A percentile compares a stretch with the other conserved stretches of the same genome.
Conservation (phyloP, 2,113 vertebrate genomes). For the Theropithecus gelada region DNA sequence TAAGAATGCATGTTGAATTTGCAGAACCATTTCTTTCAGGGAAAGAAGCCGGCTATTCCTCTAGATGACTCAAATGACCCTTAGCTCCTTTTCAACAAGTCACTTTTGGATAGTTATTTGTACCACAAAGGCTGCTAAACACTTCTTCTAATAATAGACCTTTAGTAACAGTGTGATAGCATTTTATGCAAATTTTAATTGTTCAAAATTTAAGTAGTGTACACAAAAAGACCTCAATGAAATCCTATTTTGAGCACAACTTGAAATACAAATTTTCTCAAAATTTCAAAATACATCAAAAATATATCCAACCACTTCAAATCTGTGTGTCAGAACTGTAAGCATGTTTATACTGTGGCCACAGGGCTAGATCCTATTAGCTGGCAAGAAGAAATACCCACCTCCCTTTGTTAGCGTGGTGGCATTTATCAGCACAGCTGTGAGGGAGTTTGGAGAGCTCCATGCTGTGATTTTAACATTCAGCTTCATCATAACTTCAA, state of each 20-base stretch:
- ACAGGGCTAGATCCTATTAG: too few relatives aligned
- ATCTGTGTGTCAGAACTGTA: neutral
- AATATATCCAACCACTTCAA: neutral
- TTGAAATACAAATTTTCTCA: neutral
- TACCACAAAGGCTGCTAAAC: neutral
- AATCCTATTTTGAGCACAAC: neutral
- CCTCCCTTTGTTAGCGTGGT: rapidly evolving
- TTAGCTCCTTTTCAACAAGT: neutral
- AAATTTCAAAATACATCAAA: neutral
- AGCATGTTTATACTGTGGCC: neutral
- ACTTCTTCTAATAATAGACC: neutral
- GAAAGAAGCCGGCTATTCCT: neutral
- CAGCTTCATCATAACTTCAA: neutral
- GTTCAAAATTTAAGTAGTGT: neutral
- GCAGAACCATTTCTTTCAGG: neutral
- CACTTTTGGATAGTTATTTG: neutral
- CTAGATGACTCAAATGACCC: neutral
- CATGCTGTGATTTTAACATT: neutral
- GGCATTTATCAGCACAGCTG: neutral
- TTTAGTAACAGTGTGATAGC: neutral
- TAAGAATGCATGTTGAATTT: neutral
- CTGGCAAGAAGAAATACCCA: neutral
- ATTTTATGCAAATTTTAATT: neutral
- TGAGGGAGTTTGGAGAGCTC: neutral
- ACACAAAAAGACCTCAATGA: neutral